Conservation (phyloP, 1,140 invertebrate species). For the Drosophila baimaii region DNA sequence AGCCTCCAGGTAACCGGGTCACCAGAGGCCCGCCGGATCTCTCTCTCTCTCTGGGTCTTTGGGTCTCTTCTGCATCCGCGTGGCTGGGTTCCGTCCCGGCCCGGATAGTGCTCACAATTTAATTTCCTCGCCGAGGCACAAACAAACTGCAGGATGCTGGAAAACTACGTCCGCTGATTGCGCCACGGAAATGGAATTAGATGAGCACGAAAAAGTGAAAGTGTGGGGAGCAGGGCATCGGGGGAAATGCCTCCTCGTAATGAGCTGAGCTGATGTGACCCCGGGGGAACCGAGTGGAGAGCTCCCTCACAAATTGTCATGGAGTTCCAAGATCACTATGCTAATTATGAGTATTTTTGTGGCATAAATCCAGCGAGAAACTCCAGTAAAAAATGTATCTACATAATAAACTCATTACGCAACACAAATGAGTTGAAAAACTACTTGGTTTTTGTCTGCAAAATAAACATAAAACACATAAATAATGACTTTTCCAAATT, state of each 20-base stretch:
- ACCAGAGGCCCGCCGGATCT: no score
- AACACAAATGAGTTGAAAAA: no score
- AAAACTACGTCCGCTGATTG: conserved; percentile 63
- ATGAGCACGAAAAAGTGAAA: conserved; percentile 4
- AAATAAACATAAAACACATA: background rate
- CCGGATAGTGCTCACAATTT: conserved; percentile 77
- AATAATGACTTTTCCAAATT: conserved; percentile 1
- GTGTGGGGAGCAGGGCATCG: background rate
- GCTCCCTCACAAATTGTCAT: conserved; percentile 62
- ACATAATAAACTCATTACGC: background rate
- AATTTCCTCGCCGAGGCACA: conserved; percentile 64
- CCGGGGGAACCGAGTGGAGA: conserved; percentile 65
- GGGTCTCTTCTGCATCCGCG: background rate
- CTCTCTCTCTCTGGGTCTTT: background rate
- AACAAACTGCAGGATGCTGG: conserved; percentile 53
- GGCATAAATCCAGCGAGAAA: background rate
- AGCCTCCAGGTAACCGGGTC: background rate
- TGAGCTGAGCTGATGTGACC: conserved; percentile 27
- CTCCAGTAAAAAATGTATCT: background rate
- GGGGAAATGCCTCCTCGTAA: conserved; percentile 31
- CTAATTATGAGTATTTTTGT: conserved; percentile 50
- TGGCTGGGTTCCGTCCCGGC: background rate
- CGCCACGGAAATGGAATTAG: conserved; percentile 73
- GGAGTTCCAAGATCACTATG: conserved; percentile 54
- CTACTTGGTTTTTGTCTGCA: no score